A percentile compares a stretch with the other conserved stretches of the same genome.
phyloP scores from a whole-genome alignment of 2,888 invertebrate genomes.

The Pemphredon lugubris region DNA sequence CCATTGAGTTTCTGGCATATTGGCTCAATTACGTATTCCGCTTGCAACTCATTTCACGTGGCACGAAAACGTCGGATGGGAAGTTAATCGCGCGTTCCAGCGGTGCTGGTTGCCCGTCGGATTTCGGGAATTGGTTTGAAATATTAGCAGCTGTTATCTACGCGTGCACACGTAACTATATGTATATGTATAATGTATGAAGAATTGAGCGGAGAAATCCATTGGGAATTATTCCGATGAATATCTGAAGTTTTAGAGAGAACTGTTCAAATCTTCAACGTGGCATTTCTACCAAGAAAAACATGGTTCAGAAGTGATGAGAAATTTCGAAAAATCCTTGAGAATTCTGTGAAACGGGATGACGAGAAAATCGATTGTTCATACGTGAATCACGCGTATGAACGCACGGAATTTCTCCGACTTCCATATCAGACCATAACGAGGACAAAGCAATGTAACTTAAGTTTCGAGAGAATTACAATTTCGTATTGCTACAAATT shows the following conservation, averaged over 20 bases:
- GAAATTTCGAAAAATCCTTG: slow-evolving; percentile 34
- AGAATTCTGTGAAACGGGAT: slow-evolving; percentile 39
- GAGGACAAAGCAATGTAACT: neutral
- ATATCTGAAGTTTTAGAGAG: too few relatives aligned
- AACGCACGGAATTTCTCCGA: slow-evolving; percentile 13
- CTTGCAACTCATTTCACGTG: slow-evolving; percentile 8
- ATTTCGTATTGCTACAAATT: too few relatives aligned
- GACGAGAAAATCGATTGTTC: slow-evolving; percentile 45
- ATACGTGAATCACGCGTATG: slow-evolving; percentile 25
- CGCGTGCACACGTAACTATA: too few relatives aligned
- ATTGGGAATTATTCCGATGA: too few relatives aligned
- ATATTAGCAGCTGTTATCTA: too few relatives aligned
- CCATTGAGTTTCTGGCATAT: neutral
- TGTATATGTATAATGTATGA: too few relatives aligned
- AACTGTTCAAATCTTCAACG: neutral
- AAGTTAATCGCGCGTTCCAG: slow-evolving; percentile 22
- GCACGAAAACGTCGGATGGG: slow-evolving; percentile 20
- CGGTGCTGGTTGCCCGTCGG: slow-evolving; percentile 20
- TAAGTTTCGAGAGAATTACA: neutral
- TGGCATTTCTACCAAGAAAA: slow-evolving; percentile 17
- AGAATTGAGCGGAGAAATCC: too few relatives aligned
- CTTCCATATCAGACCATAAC: slow-evolving; percentile 7
- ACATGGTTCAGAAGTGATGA: slow-evolving; percentile 11
- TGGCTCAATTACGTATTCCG: neutral
- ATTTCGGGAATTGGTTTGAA: slow-evolving; percentile 32